phyloP scores from a whole-genome alignment of 1,140 invertebrate species.

The Nasonia giraulti region DNA sequence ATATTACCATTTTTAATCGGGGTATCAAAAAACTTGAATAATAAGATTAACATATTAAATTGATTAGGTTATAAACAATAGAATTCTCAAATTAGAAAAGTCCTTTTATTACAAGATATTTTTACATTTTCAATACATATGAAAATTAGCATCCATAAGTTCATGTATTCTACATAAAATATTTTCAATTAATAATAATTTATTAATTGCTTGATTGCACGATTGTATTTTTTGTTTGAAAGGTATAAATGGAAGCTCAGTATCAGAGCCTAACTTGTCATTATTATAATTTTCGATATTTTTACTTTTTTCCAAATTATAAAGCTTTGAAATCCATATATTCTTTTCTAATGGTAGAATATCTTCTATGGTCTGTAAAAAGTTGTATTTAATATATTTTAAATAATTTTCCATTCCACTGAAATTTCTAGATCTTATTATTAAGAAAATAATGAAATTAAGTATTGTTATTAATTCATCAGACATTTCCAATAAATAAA shows the following conservation, averaged over 20 bases:
- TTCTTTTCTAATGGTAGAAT: neutral
- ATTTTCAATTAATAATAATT: conserved; percentile 9
- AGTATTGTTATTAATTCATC: neutral
- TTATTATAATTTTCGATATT: too few relatives aligned
- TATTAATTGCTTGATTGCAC: neutral
- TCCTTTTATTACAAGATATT: too few relatives aligned
- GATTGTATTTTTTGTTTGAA: neutral
- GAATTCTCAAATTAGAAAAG: too few relatives aligned
- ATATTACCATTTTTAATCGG: too few relatives aligned
- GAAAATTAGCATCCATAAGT: neutral
- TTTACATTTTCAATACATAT: neutral
- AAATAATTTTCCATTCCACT: neutral
- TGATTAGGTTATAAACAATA: too few relatives aligned
- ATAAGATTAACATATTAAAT: too few relatives aligned
- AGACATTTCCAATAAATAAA: neutral
- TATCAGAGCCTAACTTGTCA: too few relatives aligned
- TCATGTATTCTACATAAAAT: conserved; percentile 1
- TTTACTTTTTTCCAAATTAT: neutral
- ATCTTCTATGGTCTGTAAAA: neutral
- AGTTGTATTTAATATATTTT: neutral
- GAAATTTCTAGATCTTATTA: neutral
- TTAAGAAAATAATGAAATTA: neutral
- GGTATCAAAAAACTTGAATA: too few relatives aligned
- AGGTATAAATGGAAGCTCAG: too few relatives aligned
- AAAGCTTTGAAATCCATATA: neutral